Percentiles rank a stretch among this genome's conserved stretches.
Evolutionary conservation across 2,113 vertebrate genomes (phyloP).

Genomic region (Brachypodius melanocephalos): DNA sequence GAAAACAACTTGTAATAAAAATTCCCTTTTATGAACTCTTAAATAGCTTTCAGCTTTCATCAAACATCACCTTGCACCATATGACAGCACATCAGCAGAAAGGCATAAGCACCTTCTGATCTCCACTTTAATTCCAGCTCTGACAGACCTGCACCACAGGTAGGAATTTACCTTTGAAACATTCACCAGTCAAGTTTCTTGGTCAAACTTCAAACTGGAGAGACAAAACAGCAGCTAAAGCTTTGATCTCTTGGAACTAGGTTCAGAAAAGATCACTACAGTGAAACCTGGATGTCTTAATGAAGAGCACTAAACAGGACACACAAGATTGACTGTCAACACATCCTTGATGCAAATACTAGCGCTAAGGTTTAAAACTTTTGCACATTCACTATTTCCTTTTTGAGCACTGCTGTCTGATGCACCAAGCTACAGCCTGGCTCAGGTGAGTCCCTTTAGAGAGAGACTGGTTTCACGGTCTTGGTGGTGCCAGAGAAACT

Average conservation of each 20-base stretch:
- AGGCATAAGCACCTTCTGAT: background rate
- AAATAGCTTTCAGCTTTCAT: slow-evolving; percentile 7
- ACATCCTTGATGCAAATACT: background rate
- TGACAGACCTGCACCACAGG: background rate
- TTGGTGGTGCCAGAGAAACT: background rate
- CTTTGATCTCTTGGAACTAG: slow-evolving; percentile 42
- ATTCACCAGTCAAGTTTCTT: background rate
- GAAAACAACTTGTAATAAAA: background rate
- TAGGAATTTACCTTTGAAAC: slow-evolving; percentile 28
- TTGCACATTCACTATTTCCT: background rate
- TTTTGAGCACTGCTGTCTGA: background rate
- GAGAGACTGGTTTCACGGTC: background rate
- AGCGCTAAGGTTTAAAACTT: background rate
- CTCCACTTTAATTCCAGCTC: slow-evolving; percentile 3
- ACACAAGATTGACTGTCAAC: background rate
- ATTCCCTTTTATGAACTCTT: slow-evolving; percentile 34
- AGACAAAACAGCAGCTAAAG: background rate
- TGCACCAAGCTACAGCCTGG: background rate
- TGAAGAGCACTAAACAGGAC: background rate
- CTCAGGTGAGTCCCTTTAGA: background rate
- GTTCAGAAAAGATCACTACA: background rate
- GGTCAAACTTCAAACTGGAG: background rate
- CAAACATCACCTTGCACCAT: background rate
- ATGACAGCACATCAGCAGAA: background rate
- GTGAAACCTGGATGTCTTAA: background rate